Conservation (phyloP, 2,113 vertebrate genomes). For the Strix aluco region DNA sequence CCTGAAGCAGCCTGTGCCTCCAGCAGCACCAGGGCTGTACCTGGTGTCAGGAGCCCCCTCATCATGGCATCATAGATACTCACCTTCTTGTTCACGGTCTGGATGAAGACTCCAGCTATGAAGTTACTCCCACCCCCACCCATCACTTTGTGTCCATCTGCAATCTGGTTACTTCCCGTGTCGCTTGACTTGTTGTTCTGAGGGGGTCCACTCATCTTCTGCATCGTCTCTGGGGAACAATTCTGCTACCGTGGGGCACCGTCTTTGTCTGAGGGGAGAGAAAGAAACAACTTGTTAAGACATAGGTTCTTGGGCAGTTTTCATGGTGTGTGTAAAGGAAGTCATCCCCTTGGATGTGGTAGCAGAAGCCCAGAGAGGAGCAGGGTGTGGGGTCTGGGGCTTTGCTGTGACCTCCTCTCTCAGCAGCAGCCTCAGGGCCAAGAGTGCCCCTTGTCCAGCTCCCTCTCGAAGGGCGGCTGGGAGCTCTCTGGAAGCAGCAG, state of each 20-base stretch:
- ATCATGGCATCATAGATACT: conserved; percentile 78
- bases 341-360: neutral
- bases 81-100: conserved; percentile 73
- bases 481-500: neutral
- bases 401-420: neutral
- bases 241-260: neutral
- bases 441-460: neutral
- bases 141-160: neutral
- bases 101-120: conserved; percentile 84
- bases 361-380: neutral
- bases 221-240: neutral
- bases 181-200: neutral
- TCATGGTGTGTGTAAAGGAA: neutral
- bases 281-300: neutral
- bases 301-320: accelerated
- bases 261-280: neutral
- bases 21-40: conserved; percentile 64
- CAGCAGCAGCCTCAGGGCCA: neutral
- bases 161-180: accelerated
- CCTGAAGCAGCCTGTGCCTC: conserved; percentile 69
- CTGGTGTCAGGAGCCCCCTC: conserved; percentile 52
- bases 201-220: neutral
- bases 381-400: neutral
- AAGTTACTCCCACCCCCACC: conserved; percentile 9
- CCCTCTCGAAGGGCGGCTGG: accelerated